phyloP scores from a whole-genome alignment of 2,113 vertebrate genomes.

The Arothron firmamentum region DNA sequence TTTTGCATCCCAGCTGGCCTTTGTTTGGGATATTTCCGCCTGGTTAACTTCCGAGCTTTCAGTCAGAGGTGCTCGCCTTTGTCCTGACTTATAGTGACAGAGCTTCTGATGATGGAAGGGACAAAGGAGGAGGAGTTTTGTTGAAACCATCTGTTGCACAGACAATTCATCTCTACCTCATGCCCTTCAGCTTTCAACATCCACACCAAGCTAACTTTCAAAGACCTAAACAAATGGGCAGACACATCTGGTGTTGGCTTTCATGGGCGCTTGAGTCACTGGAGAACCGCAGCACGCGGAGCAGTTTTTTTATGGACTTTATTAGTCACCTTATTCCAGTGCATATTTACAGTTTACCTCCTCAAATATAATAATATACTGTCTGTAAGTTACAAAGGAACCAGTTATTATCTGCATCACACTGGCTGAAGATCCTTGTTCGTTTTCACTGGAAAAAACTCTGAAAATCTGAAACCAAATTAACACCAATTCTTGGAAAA shows the following conservation, averaged over 20 bases:
- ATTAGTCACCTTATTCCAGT: background rate
- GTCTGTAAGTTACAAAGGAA: too few species aligned
- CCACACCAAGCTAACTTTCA: slow-evolving; percentile 8
- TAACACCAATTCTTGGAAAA: slow-evolving; percentile 6
- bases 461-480: slow-evolving; percentile 21
- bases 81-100: slow-evolving; percentile 51
- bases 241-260: slow-evolving; percentile 25
- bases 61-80: slow-evolving; percentile 59
- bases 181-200: slow-evolving; percentile 31
- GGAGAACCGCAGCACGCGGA: background rate
- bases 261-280: background rate
- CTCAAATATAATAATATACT: background rate
- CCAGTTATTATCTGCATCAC: too few species aligned
- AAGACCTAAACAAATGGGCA: slow-evolving; percentile 22
- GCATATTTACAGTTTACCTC: background rate
- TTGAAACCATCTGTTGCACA: slow-evolving; percentile 71
- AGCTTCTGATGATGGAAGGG: slow-evolving; percentile 50
- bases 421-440: background rate
- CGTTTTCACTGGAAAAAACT: slow-evolving; percentile 15
- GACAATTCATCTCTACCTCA: slow-evolving; percentile 46
- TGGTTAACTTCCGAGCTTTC: slow-evolving; percentile 65
- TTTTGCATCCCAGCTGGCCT: slow-evolving; percentile 65
- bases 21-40: slow-evolving; percentile 72
- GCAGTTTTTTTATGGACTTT: background rate
- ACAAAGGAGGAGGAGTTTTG: slow-evolving; percentile 50